Evolutionary conservation across 2,888 invertebrate species (phyloP), one percentile per base, ranked within the genome.

Genomic region (Nematopogon swammerdamellus): DNA sequence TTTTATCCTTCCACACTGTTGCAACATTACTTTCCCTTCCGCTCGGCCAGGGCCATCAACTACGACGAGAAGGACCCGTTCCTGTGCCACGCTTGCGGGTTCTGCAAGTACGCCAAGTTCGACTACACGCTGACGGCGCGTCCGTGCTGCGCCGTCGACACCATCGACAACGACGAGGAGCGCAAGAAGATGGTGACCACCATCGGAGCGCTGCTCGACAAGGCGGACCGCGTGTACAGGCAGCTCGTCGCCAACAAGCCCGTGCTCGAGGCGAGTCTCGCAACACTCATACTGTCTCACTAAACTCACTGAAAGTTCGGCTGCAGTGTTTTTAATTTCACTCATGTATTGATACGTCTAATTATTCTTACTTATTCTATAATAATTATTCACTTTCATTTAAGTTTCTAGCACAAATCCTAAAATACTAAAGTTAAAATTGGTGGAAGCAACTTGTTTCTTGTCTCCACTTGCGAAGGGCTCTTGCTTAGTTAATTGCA

Each of bases 11-110:
- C 25, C 25, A 25, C 4, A 25, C 25, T 25, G 25, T 6, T 25
- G 25, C 25, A 25, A 25, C 25, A n/a, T 25, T 8, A 25, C 25
- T 25, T 4, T 25, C 25, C 8, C 25, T 25, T 25, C n/a, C n/a
- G n/a, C n/a, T n/a, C n/a, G n/a, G n/a, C n/a, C 63, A 90, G 96
- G 19, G 95, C 97, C 0, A 99, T 99, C 59, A 98, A 99, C 74
- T 98, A 98, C 71, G 97, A 97, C 68, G 97, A 98, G 68, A 96
- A 97, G 68, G 98, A 98, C 74, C 98, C 98, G 0, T 99, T 98
- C 85, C 80, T 99, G 19, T 99, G 99, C 65, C 97, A 97, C 72
- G 92, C 97, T 3, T 99, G 99, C 72, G 98, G 98, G 1, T 98
- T 96, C 80, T 99, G 98, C 80, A 98, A 98, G 76, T 98, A 98